phyloP scores from a whole-genome alignment of 2,888 invertebrate species.

The Lysandra bellargus region DNA sequence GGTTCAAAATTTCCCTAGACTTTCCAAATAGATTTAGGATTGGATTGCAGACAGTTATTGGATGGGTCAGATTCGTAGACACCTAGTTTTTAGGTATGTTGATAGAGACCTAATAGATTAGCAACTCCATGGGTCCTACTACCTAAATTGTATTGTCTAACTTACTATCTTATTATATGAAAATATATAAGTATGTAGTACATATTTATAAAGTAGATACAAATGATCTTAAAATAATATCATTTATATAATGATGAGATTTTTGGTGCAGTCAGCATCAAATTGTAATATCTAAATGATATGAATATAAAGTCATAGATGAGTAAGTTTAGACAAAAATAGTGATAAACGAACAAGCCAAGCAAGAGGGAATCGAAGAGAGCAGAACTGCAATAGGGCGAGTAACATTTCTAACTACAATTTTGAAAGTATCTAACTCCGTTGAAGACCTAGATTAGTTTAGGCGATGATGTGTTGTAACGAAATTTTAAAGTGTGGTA shows the following conservation, averaged over 20 bases:
- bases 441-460: conserved; percentile 68
- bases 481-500: conserved; percentile 64
- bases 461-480: conserved; percentile 57
- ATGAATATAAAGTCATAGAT: neutral
- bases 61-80: conserved; percentile 74
- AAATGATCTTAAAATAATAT: neutral
- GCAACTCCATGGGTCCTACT: conserved; percentile 73
- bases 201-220: neutral
- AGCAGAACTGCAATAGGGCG: conserved; percentile 72
- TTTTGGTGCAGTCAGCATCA: neutral
- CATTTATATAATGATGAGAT: neutral
- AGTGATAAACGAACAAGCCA: conserved; percentile 61
- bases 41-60: conserved; percentile 46
- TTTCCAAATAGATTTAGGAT: conserved; percentile 14
- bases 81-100: conserved; percentile 68
- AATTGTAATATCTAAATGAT: neutral
- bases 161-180: neutral
- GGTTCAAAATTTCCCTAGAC: conserved; percentile 27
- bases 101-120: conserved; percentile 67
- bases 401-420: conserved; percentile 71
- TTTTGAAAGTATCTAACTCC: conserved; percentile 61
- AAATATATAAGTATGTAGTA: neutral
- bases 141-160: conserved; percentile 43
- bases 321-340: conserved; percentile 43
- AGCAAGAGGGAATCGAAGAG: conserved; percentile 63